Percentiles rank a stretch among this genome's conserved stretches.
phyloP scores from a whole-genome alignment of 2,797 vertebrate genomes.

The Pangasius djambal region DNA sequence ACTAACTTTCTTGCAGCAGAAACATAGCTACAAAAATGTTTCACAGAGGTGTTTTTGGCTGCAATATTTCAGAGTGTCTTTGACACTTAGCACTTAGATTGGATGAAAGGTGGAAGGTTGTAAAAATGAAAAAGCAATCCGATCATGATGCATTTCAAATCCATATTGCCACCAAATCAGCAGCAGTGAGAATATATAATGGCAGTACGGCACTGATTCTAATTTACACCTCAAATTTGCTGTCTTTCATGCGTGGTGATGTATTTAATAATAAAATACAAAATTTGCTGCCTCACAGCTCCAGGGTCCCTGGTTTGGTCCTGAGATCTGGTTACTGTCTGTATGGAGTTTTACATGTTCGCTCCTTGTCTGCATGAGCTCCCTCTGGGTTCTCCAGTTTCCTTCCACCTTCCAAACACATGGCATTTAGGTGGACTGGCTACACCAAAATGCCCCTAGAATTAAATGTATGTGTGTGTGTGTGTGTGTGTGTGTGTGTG shows the following conservation, averaged over 20 bases:
- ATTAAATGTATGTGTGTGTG: background rate
- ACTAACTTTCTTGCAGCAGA: background rate
- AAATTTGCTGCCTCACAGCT: constrained; percentile 6
- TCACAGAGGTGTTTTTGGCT: background rate
- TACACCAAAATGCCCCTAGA: background rate
- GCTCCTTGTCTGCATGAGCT: background rate
- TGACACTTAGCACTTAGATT: background rate
- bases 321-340: background rate
- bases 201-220: background rate
- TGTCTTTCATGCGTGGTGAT: background rate
- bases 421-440: background rate
- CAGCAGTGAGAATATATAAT: background rate
- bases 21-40: background rate
- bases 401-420: background rate
- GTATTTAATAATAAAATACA: background rate
- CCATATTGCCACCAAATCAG: background rate
- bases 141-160: background rate
- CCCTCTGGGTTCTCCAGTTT: background rate
- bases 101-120: background rate
- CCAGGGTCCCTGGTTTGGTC: background rate
- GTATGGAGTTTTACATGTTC: background rate
- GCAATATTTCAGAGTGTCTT: background rate
- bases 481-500: background rate
- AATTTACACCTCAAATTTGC: background rate
- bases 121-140: background rate